Base-by-base conservation (phyloP, 2,113 vertebrate genomes). In the Mirza zaza region DNA sequence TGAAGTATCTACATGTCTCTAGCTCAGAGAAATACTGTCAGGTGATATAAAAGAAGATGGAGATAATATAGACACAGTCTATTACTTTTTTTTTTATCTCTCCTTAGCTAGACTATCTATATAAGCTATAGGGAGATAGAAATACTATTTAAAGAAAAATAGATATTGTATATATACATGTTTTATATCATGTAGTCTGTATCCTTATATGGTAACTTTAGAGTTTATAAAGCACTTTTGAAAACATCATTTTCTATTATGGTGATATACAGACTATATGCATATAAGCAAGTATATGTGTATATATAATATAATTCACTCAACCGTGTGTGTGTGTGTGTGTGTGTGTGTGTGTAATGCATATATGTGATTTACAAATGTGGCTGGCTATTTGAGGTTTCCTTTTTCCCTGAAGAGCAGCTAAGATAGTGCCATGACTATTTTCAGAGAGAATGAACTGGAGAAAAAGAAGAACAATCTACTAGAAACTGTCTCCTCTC, bases 61-160 rank as follows among this genome's bases (percentile, higher is more conserved):
- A 75, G 45, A 80, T 81, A 21, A 80, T 76, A 39, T 21, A 65
- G 42, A 63, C 34, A 34, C 10, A 85, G 27, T 83, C 20, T 63
- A 14, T 79, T 36, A 80, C 20, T 94, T 18, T 80, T 39, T 21
- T 67, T 94, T 36, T 45, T 45, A 29, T 61, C 39, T 94, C 6
- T 75, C 29, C 14, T 32, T 70, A 59, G 48, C 23, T 52, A 48
- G 32, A 45, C 21, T 55, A 94, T 88, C n/a, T 88, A 21, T 61
- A 27, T 2, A 85, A 75, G 13, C 63, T 90, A 50, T 36, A 76
- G 34, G 20, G n/a, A 81, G 15, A 36, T 82, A 18, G 14, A 94
- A 91, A 90, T 83, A 2, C 36, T 80, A 36, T 67, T 12, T 83
- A 42, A 97, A 86, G 50, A 85, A 95, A 87, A 82, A 45, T 71